Evolutionary conservation across 1,140 invertebrate species (phyloP).

Genomic region (Zaprionus camerounensis): DNA sequence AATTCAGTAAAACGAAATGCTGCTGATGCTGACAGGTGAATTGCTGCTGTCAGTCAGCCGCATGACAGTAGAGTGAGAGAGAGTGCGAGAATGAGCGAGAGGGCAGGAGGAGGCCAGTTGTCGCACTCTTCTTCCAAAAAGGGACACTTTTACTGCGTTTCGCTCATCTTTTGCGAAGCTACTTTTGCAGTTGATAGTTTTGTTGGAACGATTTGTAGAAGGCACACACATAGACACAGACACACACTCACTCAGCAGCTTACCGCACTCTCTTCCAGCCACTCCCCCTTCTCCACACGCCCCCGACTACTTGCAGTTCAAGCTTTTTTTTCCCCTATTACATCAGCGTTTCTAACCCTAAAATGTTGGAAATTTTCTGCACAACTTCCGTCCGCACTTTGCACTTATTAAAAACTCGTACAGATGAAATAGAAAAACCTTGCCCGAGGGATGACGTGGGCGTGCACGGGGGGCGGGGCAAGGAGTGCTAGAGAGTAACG

Average conservation of each 20-base stretch:
- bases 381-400: conserved; percentile 72
- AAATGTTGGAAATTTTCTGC: conserved; percentile 51
- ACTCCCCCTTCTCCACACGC: not conserved
- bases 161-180: conserved; percentile 44
- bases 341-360: conserved; percentile 26
- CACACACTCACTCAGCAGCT: conserved; percentile 13
- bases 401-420: conserved; percentile 81
- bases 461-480: not conserved
- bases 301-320: conserved; percentile 14
- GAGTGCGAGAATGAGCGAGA: not conserved
- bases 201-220: conserved; percentile 51
- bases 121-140: not conserved
- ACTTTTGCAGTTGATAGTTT: conserved; percentile 47
- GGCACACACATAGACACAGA: conserved; percentile 20
- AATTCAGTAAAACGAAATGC: conserved; percentile 72
- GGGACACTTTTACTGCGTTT: conserved; percentile 43
- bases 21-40: conserved; percentile 78
- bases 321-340: conserved; percentile 16
- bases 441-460: not conserved
- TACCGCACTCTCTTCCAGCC: conserved; percentile 22
- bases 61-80: conserved; percentile 17
- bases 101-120: not conserved
- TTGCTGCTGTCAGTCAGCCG: conserved; percentile 75
- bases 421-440: conserved; percentile 58
- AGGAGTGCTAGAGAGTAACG: conserved; percentile 10